Evolutionary conservation across 2,113 vertebrate species (phyloP), one percentile per base, ranked within the genome.

Genomic region (Tylochromis polylepis): DNA sequence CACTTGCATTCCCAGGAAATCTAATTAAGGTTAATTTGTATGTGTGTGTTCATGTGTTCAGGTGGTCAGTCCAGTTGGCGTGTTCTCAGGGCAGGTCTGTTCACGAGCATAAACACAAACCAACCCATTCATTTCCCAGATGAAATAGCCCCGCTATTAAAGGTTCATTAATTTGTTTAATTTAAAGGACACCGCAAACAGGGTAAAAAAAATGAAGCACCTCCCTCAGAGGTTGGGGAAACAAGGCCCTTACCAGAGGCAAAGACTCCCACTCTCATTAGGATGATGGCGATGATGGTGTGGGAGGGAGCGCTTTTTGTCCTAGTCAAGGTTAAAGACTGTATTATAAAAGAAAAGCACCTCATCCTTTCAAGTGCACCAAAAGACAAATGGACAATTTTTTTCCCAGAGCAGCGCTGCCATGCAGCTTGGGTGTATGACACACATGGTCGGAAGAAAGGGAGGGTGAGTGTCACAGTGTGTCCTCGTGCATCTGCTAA

Each of bases 181-280:
- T 95, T 95, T 95, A 96, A 96, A 97, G 95, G 94, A 96, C 95
- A 95, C 77, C 53, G 36, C 92, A 87, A 89, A 57, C 72, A 57
- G 89, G 87, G 91, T 91, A 84, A 90, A 93, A 90, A 93, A 91
- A 93, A 86, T 89, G 78, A 93, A 92, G 77, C 87, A 81, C 86
- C 87, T 90, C 91, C 91, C 90, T 87, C 56, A 36, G 92, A 88
- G 94, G 87, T 85, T 27, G 56, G 57, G 80, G 89, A 90, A 93
- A 90, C 88, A 72, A 94, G 93, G 93, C 92, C 89, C 85, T 94
- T 93, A 95, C 96, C 96, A 90, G 91, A 94, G 95, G 95, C 94
- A 93, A 95, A 94, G 88, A 93, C 92, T 95, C 94, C 91, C 93
- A 88, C 94, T 95, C 95, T 96, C 95, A 95, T 96, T 96, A 96